Base-by-base conservation (phyloP, 2,797 vertebrate species). In the Siniperca scherzeri region DNA sequence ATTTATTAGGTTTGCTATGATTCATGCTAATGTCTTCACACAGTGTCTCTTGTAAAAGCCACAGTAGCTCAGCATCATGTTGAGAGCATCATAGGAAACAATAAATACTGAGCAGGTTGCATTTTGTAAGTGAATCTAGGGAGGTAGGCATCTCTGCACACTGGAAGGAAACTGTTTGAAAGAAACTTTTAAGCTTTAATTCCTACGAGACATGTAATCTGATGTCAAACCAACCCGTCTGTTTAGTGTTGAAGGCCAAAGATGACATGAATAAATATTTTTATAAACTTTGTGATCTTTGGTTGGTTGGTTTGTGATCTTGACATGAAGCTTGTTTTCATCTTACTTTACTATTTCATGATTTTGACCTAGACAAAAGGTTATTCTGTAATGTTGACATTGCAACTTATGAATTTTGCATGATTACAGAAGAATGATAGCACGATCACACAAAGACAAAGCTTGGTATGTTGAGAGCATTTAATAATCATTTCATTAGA, bases 1-100 rank as follows among this genome's bases (percentile, higher is more conserved):
- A 66, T 87, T 91, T 89, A 87, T 82, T 87, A 64, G 74, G 56
- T 83, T 87, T 70, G 16, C 69, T 62, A 0, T 87, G 80, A 88
- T 80, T 88, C 77, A 78, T 80, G 48, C 60, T 79, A 65, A 78
- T 74, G 66, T 85, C 38, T 77, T 80, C 65, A 74, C 27, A 33
- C 44, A 19, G 27, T 30, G 13, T 50, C 52, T 78, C 71, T 69
- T 85, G 36, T 89, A 66, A 91, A 91, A 79, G 64, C 69, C n/a
- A 33, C 74, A 50, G 46, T 53, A 19, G 65, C 55, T 82, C 44
- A 70, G 59, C 56, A 33, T 81, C 48, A 68, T 59, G 70, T 73
- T 14, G 3, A 60, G 56, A 65, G 65, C 36, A 7, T 38, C 30
- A 10, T 36, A 64, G 40, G 73, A 56, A 70, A 75, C 44, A 57